Conservation (phyloP, 2,888 invertebrate species). For the Thalpophila matura region DNA sequence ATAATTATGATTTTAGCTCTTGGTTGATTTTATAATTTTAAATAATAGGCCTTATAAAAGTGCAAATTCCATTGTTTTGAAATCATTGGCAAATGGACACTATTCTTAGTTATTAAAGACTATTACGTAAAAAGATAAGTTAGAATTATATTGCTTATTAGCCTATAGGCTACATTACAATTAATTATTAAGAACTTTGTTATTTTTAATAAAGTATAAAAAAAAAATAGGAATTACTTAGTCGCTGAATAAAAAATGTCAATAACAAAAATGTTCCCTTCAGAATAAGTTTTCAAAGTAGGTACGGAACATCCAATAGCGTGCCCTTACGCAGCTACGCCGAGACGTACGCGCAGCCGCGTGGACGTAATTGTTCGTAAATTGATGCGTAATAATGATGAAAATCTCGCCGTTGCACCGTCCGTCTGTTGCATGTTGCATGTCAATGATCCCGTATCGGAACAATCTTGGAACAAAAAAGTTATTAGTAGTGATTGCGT, state of each 20-base stretch:
- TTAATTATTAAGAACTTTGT: no score
- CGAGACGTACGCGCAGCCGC: constrained; percentile 7
- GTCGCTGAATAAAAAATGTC: no score
- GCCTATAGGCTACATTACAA: no score
- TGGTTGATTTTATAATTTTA: neutral
- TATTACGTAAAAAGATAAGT: no score
- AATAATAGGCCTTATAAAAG: no score
- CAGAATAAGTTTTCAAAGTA: constrained; percentile 32
- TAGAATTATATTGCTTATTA: no score
- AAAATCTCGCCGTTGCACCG: constrained; percentile 52
- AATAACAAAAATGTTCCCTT: neutral
- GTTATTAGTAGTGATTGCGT: constrained; percentile 37
- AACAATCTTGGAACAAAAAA: constrained; percentile 47
- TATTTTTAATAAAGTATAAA: no score
- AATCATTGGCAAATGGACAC: no score
- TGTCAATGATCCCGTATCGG: constrained; percentile 57
- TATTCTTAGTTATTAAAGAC: no score
- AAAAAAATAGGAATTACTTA: no score
- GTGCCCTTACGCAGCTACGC: constrained; percentile 21
- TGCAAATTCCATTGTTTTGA: no score
- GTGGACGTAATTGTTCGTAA: constrained; percentile 58
- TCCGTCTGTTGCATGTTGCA: constrained; percentile 45
- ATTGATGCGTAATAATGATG: constrained; percentile 57
- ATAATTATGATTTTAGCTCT: neutral
- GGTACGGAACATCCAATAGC: constrained; percentile 20